These are phyloP conservation scores for Craniophora ligustri DNA, from an alignment of 2,888 invertebrate species.

Conservation along the genomic window DNA sequence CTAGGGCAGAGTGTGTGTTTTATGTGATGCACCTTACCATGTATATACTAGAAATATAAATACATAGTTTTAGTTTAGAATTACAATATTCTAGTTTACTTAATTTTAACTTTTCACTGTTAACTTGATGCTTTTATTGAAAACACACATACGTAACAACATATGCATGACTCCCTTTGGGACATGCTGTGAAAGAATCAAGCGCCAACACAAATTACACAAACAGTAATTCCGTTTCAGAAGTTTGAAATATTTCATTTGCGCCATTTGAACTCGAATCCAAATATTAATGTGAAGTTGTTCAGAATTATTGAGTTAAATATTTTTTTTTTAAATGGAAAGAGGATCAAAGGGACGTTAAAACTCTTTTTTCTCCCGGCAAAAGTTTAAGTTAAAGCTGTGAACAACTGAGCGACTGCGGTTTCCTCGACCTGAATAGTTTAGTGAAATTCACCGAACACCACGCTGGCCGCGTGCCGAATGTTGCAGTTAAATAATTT, in stretches of 20 bases:
- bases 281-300: slow-evolving; percentile 43
- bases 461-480: slow-evolving; percentile 82
- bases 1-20: too few relatives aligned
- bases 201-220: slow-evolving; percentile 28
- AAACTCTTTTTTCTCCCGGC: slow-evolving; percentile 63
- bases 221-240: slow-evolving; percentile 45
- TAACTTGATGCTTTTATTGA: slow-evolving; percentile 35
- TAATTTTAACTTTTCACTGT: slow-evolving; percentile 22
- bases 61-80: not conserved
- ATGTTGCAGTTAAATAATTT: slow-evolving; percentile 85
- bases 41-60: too few relatives aligned
- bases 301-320: slow-evolving; percentile 48
- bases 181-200: slow-evolving; percentile 42
- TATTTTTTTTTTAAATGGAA: slow-evolving; percentile 53
- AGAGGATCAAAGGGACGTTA: slow-evolving; percentile 55
- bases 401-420: slow-evolving; percentile 80
- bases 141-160: slow-evolving; percentile 9
- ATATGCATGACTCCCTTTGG: slow-evolving; percentile 30
- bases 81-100: slow-evolving; percentile 5
- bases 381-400: slow-evolving; percentile 72
- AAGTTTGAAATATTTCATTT: slow-evolving; percentile 48
- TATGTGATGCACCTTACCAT: too few relatives aligned
- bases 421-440: slow-evolving; percentile 84
- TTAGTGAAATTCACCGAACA: slow-evolving; percentile 80
- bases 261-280: slow-evolving; percentile 38